Percentiles rank a stretch among this genome's conserved stretches.
Conservation (phyloP, 2,888 invertebrate genomes). For the Phaedon cochleariae region DNA sequence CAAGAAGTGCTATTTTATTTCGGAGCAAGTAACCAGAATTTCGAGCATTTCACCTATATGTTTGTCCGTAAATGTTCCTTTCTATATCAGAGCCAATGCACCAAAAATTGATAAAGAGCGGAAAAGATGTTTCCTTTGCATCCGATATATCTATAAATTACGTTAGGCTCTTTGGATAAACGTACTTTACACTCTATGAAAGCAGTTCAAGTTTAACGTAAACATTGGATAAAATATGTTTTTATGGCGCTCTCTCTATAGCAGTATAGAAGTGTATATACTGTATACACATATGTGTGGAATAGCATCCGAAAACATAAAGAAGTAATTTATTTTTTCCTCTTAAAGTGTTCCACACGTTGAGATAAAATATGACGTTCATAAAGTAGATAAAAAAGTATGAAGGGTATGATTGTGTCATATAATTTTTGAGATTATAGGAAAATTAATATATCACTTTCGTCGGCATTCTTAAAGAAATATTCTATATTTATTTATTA, state of each 20-base stretch:
- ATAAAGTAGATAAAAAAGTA: constrained; percentile 16
- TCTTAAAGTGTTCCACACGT: constrained; percentile 28
- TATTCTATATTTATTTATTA: not conserved
- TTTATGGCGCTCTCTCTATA: constrained; percentile 2
- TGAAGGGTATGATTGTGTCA: not conserved
- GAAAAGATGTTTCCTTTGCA: no score
- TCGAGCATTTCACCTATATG: no score
- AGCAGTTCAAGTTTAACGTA: constrained; percentile 19
- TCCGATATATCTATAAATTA: not conserved
- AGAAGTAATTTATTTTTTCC: constrained; percentile 29
- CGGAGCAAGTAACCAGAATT: no score
- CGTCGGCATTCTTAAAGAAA: no score
- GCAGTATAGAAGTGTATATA: no score
- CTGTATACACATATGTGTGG: not conserved
- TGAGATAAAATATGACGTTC: constrained; percentile 31
- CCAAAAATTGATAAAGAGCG: no score
- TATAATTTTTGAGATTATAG: not conserved
- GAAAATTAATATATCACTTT: not conserved
- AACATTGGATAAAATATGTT: constrained; percentile 26
- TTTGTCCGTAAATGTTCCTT: no score
- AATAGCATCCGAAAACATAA: constrained; percentile 6
- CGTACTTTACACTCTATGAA: constrained; percentile 3
- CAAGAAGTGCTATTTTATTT: no score
- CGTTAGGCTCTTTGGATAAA: not conserved
- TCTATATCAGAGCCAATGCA: no score